phyloP scores from a whole-genome alignment of 1,140 invertebrate genomes.

The Andricus grossulariae region DNA sequence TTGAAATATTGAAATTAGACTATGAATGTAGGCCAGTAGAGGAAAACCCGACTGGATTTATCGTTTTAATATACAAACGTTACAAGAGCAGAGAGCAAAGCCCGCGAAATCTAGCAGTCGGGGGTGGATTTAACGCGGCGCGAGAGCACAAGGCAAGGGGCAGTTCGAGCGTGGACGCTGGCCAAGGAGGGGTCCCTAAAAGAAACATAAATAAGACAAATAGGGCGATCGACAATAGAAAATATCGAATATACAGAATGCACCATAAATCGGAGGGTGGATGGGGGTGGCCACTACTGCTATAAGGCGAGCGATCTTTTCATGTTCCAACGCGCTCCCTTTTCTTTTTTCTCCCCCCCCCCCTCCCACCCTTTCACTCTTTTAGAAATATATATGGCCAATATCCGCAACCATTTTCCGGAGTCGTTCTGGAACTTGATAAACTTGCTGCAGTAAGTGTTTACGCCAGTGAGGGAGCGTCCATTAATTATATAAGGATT shows the following conservation, averaged over 20 bases:
- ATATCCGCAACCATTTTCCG: slow-evolving; percentile 70
- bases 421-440: slow-evolving; percentile 51
- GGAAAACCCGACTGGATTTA: slow-evolving; percentile 52
- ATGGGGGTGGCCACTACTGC: slow-evolving; percentile 48
- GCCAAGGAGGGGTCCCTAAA: slow-evolving; percentile 68
- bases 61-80: slow-evolving; percentile 64
- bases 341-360: slow-evolving; percentile 44
- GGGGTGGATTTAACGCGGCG: slow-evolving; percentile 58
- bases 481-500: too few relatives aligned
- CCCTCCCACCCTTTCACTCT: not conserved
- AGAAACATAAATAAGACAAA: slow-evolving; percentile 77
- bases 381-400: slow-evolving; percentile 65
- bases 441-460: slow-evolving; percentile 4
- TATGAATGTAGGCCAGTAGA: not conserved
- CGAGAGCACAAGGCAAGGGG: slow-evolving; percentile 55
- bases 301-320: slow-evolving; percentile 72
- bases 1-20: not conserved
- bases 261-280: slow-evolving; percentile 72
- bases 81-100: slow-evolving; percentile 35
- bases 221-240: slow-evolving; percentile 75
- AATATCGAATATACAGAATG: slow-evolving; percentile 75
- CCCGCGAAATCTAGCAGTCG: slow-evolving; percentile 32
- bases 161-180: slow-evolving; percentile 60
- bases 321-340: slow-evolving; percentile 72
- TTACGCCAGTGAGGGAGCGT: too few relatives aligned